These are phyloP conservation scores for Galerucella pusilla DNA, from an alignment of 2,888 invertebrate species.

Conservation along the genomic window DNA sequence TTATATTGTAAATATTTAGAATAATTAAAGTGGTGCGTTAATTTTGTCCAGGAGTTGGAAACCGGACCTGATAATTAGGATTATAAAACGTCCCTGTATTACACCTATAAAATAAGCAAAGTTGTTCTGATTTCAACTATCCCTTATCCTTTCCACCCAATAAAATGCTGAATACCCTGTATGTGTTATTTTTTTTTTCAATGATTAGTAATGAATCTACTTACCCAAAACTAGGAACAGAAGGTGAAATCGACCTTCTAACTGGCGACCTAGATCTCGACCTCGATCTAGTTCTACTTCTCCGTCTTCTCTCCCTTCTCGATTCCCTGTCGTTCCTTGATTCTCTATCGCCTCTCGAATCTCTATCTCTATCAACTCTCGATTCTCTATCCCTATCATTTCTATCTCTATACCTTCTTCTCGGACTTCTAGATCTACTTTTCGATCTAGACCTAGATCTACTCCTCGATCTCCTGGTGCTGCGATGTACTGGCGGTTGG, in stretches of 20 bases:
- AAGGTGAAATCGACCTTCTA: slow-evolving; percentile 62
- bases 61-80: no score
- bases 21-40: no score
- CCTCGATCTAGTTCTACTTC: slow-evolving; percentile 65
- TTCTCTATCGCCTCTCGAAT: slow-evolving; percentile 52
- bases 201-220: slow-evolving; percentile 24
- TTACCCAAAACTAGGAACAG: slow-evolving; percentile 63
- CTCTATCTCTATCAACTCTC: slow-evolving; percentile 40
- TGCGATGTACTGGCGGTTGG: slow-evolving; percentile 48
- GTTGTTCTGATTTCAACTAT: no score
- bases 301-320: slow-evolving; percentile 52
- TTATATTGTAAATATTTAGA: no score
- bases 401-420: slow-evolving; percentile 62
- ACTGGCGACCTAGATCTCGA: slow-evolving; percentile 57
- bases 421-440: slow-evolving; percentile 65
- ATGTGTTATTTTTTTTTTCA: no score
- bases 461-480: slow-evolving; percentile 36
- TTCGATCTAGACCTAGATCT: slow-evolving; percentile 59
- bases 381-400: slow-evolving; percentile 50
- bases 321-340: slow-evolving; percentile 53
- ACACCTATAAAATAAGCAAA: no score
- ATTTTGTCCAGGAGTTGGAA: no score
- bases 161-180: no score
- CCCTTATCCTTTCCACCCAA: no score
- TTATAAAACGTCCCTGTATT: no score